Base-by-base conservation (phyloP, 2,888 invertebrate genomes). In the Volucella inflata region DNA sequence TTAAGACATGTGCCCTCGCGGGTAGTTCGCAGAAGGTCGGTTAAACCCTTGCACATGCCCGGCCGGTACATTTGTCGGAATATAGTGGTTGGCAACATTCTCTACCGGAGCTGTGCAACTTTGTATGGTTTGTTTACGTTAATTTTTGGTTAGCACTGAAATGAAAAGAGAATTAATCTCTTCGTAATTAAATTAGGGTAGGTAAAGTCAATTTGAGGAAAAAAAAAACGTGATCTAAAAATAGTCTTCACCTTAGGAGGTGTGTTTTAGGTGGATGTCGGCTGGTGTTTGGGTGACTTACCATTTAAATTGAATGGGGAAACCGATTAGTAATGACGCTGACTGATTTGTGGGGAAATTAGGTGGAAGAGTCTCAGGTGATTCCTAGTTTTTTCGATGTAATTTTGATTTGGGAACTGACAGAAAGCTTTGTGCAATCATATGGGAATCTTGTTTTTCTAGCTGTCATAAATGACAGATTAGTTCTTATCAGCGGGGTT, bases 71-170 rank as follows among this genome's bases (percentile, higher is more conserved):
- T 88, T 88, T 91, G 91, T 0, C 92, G 90, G 79, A 91, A 91
- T 55, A 91, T 88, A 8, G 92, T 91, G 74, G 90, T 89, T 51
- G 92, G 91, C 65, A 91, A 84, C 91, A 91, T 92, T 53, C 75
- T 88, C 1, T 55, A 46, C 60, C 4, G 60, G 42, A 10, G 30
- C 44, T 50, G 12, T 8, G 1, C 36, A 21, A 8, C 30, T 46
- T 62, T 59, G 30, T 16, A 48, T 40, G 10, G 16, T 38, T 16
- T 42, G 16, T 30, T 65, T 78, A 55, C 48, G 30, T 62, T n/a
- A 1, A 50, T 44, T 8, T 30, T 44, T 16, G 16, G n/a, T 44
- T 60, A 16, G 40, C 62, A 62, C 72, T 72, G 62, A 17, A 72
- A 72, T 11, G 17, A 42, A 21, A 4, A 60, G 11, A 21, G 0